Percentiles rank a stretch among this genome's conserved stretches.
Evolutionary conservation across 2,888 invertebrate species (phyloP).

Genomic region (Tillus elongatus): DNA sequence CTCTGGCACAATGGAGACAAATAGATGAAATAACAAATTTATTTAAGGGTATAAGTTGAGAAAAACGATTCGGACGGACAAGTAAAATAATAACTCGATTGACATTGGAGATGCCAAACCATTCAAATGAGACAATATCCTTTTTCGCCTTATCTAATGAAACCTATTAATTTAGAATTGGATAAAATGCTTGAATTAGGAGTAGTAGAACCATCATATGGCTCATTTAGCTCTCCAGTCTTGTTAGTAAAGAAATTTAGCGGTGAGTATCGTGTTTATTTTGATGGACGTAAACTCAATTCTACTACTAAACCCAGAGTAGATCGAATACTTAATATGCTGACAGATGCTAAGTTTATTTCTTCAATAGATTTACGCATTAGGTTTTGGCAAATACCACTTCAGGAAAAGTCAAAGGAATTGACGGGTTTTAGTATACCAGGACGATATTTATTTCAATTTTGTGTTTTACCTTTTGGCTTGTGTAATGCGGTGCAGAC

Average conservation of each 20-base stretch:
- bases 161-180: conserved; percentile 12
- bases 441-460: conserved; percentile 25
- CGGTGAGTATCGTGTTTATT: conserved; percentile 21
- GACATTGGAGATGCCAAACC: conserved; percentile 17
- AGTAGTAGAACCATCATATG: conserved; percentile 22
- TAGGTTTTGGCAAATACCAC: conserved; percentile 24
- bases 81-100: conserved; percentile 15
- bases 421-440: conserved; percentile 28
- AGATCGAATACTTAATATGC: conserved; percentile 20
- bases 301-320: conserved; percentile 21
- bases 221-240: conserved; percentile 24
- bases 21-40: too few relatives aligned
- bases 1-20: too few relatives aligned
- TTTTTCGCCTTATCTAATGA: conserved; percentile 12
- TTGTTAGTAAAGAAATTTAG: conserved; percentile 22
- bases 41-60: conserved; percentile 14
- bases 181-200: conserved; percentile 21
- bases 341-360: conserved; percentile 19
- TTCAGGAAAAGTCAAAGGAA: conserved; percentile 18
- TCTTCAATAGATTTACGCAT: conserved; percentile 19
- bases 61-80: conserved; percentile 16
- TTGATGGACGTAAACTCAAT: conserved; percentile 24
- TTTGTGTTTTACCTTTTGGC: conserved; percentile 18
- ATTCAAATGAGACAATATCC: conserved; percentile 11
- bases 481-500: conserved; percentile 21